Evolutionary conservation across 2,888 invertebrate species (phyloP).

Genomic region (Schrankia costaestrigalis): DNA sequence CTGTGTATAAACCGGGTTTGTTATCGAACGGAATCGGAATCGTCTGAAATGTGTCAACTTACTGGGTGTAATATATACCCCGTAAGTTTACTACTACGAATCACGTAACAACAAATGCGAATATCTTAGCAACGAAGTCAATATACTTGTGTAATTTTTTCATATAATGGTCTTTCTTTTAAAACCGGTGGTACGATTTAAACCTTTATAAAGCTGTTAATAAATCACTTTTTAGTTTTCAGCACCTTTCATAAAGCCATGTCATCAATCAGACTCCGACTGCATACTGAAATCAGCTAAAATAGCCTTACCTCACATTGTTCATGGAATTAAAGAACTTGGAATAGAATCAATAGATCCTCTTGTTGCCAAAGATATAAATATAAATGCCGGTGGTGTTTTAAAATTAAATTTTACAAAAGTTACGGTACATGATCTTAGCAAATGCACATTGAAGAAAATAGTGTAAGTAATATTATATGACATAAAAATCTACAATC

Average conservation of each 20-base stretch:
- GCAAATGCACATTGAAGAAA: constrained; percentile 28
- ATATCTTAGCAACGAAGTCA: too few species aligned
- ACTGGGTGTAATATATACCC: too few species aligned
- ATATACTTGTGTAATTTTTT: too few species aligned
- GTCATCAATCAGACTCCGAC: constrained; percentile 27
- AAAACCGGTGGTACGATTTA: too few species aligned
- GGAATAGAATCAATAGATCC: constrained; percentile 33
- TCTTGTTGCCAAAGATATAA: constrained; percentile 23
- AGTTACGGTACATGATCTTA: constrained; percentile 21
- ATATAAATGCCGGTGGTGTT: constrained; percentile 22
- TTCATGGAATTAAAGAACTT: constrained; percentile 28
- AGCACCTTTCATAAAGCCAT: constrained; percentile 41
- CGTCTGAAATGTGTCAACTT: too few species aligned
- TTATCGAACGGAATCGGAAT: too few species aligned
- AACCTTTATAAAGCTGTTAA: too few species aligned
- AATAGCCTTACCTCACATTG: constrained; percentile 24
- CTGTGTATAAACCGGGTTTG: too few species aligned
- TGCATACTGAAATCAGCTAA: constrained; percentile 29
- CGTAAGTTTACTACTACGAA: too few species aligned
- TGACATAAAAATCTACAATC: neutral
- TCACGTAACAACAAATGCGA: too few species aligned
- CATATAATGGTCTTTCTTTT: too few species aligned
- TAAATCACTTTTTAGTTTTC: constrained; percentile 6
- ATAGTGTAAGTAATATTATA: constrained; percentile 35
- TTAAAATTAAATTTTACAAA: constrained; percentile 34